A percentile compares a stretch with the other conserved stretches of the same genome.
These are phyloP conservation scores for Epirrhoe alternata DNA, from an alignment of 2,888 invertebrate species.

Conservation along the genomic window DNA sequence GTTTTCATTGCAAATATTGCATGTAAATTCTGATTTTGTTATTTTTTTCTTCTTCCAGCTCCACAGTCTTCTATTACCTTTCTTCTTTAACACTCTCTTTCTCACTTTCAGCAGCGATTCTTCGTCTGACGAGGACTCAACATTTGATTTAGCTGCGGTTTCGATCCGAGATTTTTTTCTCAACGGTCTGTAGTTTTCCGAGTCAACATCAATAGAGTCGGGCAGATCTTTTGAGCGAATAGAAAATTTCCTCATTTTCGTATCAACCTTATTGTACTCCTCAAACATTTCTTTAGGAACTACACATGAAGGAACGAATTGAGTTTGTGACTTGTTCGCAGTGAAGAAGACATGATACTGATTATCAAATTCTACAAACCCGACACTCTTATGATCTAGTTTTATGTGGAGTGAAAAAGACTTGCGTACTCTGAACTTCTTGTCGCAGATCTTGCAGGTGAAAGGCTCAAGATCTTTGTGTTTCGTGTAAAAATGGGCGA, in stretches of 20 bases:
- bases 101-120: slow-evolving; percentile 53
- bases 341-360: slow-evolving; percentile 71
- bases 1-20: slow-evolving; percentile 65
- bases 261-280: slow-evolving; percentile 11
- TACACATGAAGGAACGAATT: slow-evolving; percentile 54
- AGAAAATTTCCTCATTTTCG: background rate
- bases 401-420: slow-evolving; percentile 74
- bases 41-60: slow-evolving; percentile 16
- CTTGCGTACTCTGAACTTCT: slow-evolving; percentile 62
- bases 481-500: slow-evolving; percentile 64
- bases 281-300: slow-evolving; percentile 32
- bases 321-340: slow-evolving; percentile 63
- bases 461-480: slow-evolving; percentile 70
- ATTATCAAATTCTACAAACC: slow-evolving; percentile 72
- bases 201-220: slow-evolving; percentile 14
- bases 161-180: slow-evolving; percentile 39
- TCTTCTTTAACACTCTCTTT: slow-evolving; percentile 35
- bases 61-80: background rate
- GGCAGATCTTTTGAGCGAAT: background rate
- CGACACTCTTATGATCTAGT: slow-evolving; percentile 64
- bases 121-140: slow-evolving; percentile 57
- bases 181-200: slow-evolving; percentile 19
- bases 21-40: slow-evolving; percentile 52
- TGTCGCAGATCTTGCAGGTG: slow-evolving; percentile 69
- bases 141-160: slow-evolving; percentile 4